phyloP scores from a whole-genome alignment of 2,113 vertebrate species.

The Ondatra zibethicus region DNA sequence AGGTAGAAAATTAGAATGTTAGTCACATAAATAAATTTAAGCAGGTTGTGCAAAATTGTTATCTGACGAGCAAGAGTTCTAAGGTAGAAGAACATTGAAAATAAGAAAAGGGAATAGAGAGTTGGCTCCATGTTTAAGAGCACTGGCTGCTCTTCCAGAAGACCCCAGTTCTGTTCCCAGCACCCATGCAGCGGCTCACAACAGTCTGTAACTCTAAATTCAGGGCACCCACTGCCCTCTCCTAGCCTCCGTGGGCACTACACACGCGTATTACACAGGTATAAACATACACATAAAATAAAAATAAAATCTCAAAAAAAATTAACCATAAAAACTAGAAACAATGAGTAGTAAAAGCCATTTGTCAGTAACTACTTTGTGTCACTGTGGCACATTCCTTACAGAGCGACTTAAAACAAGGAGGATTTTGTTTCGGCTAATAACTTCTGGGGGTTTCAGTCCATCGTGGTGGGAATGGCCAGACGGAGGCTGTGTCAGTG shows the following conservation, averaged over 20 bases:
- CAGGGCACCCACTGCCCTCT: neutral
- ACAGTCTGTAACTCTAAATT: neutral
- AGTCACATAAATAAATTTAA: neutral
- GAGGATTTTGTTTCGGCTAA: neutral
- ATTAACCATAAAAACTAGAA: neutral
- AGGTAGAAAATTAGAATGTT: slow-evolving; percentile 24
- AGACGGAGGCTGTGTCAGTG: neutral
- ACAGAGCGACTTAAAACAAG: neutral
- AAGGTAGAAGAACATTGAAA: neutral
- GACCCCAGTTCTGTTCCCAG: neutral
- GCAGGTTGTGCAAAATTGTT: neutral
- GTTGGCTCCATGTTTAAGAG: neutral
- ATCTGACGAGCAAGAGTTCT: neutral
- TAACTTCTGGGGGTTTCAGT: neutral
- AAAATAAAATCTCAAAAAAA: neutral
- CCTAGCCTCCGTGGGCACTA: neutral
- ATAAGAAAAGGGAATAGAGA: neutral
- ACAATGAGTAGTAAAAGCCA: neutral
- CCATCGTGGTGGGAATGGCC: neutral
- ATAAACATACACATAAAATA: neutral
- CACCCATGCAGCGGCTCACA: neutral
- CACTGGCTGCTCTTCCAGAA: neutral
- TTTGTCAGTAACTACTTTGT: neutral
- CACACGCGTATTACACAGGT: neutral
- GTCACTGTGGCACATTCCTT: neutral